Conservation (phyloP, 2,113 vertebrate genomes). For the Hirundichthys speculiger region DNA sequence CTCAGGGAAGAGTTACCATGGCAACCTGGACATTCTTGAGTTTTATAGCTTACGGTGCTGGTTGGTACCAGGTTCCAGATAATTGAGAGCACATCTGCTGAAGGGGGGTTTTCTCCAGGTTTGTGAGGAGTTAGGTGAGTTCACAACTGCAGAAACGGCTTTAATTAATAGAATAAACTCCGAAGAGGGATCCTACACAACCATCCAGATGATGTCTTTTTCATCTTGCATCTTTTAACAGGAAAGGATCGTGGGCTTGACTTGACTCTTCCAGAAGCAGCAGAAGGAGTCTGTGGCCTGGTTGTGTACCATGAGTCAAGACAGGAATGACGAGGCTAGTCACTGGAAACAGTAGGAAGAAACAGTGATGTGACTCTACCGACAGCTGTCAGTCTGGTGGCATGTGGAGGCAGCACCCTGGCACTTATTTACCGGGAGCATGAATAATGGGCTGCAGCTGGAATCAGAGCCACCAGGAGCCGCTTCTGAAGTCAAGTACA, state of each 20-base stretch:
- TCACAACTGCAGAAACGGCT: too few species aligned
- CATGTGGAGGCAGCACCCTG: background rate
- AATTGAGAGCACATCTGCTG: too few species aligned
- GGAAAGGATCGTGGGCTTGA: background rate
- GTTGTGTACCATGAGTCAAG: background rate
- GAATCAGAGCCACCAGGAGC: background rate
- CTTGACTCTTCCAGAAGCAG: background rate
- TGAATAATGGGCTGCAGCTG: slow-evolving; percentile 5
- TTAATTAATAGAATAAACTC: too few species aligned
- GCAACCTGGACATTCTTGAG: too few species aligned
- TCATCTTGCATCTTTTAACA: too few species aligned
- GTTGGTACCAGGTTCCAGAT: too few species aligned
- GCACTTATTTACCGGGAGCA: background rate
- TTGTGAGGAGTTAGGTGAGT: too few species aligned
- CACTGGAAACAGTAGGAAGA: background rate
- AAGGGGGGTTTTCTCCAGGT: too few species aligned
- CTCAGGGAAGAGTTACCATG: too few species aligned
- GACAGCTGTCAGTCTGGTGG: background rate
- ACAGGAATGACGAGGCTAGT: background rate
- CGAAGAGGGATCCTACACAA: too few species aligned
- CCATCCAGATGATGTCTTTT: too few species aligned
- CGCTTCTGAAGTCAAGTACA: background rate
- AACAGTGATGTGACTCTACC: background rate
- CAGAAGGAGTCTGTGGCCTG: background rate
- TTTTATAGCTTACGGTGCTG: too few species aligned